Evolutionary conservation across 1,140 invertebrate species (phyloP).

Genomic region (Drosophila sucinea): DNA sequence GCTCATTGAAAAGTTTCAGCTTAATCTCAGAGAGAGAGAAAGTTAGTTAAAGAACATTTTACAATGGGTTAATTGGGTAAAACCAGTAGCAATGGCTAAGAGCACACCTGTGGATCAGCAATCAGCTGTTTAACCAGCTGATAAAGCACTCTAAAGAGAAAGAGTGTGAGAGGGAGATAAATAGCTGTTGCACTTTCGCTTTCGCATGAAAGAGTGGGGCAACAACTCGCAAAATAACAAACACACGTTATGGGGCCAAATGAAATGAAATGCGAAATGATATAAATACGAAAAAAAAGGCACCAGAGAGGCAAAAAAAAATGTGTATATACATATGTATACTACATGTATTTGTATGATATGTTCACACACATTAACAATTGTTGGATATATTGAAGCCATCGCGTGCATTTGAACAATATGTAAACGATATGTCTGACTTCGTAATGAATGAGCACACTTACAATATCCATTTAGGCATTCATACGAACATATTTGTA

Average conservation of each 20-base stretch:
- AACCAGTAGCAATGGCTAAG: neutral
- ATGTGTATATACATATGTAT: slow-evolving; percentile 49
- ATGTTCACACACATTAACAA: slow-evolving; percentile 36
- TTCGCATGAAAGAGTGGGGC: slow-evolving; percentile 32
- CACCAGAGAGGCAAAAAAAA: neutral
- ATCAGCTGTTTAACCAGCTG: slow-evolving; percentile 11
- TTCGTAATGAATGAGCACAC: slow-evolving; percentile 21
- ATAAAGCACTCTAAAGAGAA: neutral
- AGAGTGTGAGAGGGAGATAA: neutral
- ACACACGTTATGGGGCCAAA: slow-evolving; percentile 60
- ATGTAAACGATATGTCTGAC: slow-evolving; percentile 45
- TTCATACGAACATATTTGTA: neutral
- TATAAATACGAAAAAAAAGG: slow-evolving; percentile 53
- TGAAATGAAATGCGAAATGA: slow-evolving; percentile 66
- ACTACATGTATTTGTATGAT: slow-evolving; percentile 4
- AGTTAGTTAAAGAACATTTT: neutral
- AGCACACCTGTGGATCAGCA: neutral
- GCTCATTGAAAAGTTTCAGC: slow-evolving; percentile 13
- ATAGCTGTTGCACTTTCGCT: slow-evolving; percentile 61
- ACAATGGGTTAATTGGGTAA: neutral
- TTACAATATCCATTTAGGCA: neutral
- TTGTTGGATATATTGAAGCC: slow-evolving; percentile 33
- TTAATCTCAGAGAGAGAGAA: neutral
- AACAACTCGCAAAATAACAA: slow-evolving; percentile 32
- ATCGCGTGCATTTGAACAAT: slow-evolving; percentile 48